phyloP scores from a whole-genome alignment of 2,888 invertebrate genomes.

The Andrena hattorfiana region DNA sequence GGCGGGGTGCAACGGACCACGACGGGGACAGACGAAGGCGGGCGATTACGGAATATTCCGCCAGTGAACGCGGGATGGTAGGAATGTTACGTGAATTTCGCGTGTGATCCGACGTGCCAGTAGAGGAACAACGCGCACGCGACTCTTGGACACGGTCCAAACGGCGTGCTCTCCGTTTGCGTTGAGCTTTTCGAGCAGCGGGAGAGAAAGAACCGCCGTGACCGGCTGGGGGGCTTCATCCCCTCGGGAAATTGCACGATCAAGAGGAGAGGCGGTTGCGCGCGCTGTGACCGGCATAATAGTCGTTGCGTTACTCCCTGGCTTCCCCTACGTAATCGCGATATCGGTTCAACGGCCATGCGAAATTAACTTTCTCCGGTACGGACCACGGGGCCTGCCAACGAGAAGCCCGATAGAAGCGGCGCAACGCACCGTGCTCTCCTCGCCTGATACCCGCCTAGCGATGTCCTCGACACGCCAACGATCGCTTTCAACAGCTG shows the following conservation, averaged over 20 bases:
- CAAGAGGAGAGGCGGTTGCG: conserved; percentile 8
- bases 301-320: conserved; percentile 56
- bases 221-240: conserved; percentile 11
- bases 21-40: no score
- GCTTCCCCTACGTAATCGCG: conserved; percentile 77
- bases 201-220: neutral
- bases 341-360: conserved; percentile 84
- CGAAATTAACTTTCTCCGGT: conserved; percentile 83
- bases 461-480: conserved; percentile 55
- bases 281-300: conserved; percentile 55
- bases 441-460: conserved; percentile 54
- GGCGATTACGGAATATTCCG: no score
- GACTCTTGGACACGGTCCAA: conserved; percentile 43
- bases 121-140: conserved; percentile 27
- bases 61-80: no score
- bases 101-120: no score
- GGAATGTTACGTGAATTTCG: no score
- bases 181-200: conserved; percentile 10
- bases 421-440: conserved; percentile 63
- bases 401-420: conserved; percentile 66
- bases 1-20: conserved; percentile 32
- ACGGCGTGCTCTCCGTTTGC: conserved; percentile 34
- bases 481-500: conserved; percentile 37
- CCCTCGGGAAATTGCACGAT: conserved; percentile 29
- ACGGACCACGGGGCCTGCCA: conserved; percentile 46